phyloP scores from a whole-genome alignment of 2,797 vertebrate genomes.

The Bucorvus abyssinicus region DNA sequence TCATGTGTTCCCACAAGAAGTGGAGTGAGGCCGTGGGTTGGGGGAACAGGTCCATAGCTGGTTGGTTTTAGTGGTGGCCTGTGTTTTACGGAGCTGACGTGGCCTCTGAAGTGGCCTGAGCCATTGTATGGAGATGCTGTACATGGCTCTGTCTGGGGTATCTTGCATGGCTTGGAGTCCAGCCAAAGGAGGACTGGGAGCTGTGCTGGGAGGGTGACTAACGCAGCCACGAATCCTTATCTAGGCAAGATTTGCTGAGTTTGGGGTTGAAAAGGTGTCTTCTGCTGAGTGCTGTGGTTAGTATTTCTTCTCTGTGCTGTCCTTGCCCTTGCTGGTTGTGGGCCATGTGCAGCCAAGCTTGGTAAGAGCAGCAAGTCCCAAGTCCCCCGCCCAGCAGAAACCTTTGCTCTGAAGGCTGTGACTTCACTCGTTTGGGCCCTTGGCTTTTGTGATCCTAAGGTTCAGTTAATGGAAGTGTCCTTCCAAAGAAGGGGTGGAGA shows the following conservation, averaged over 20 bases:
- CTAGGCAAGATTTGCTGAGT: neutral
- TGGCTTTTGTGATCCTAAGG: neutral
- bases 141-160: fast-evolving
- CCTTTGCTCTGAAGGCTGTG: neutral
- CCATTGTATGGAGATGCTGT: fast-evolving
- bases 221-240: fast-evolving
- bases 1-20: neutral
- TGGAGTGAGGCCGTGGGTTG: fast-evolving
- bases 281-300: neutral
- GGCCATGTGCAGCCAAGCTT: neutral
- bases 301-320: neutral
- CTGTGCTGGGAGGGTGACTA: neutral
- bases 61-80: neutral
- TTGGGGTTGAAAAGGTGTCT: neutral
- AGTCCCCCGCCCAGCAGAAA: neutral
- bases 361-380: fast-evolving
- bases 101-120: neutral
- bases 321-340: neutral
- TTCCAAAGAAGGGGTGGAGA: neutral
- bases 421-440: neutral
- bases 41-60: neutral
- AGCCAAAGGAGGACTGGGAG: neutral
- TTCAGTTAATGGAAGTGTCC: neutral
- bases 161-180: neutral
- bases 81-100: neutral